phyloP scores from a whole-genome alignment of 2,113 vertebrate genomes.

The cat (Felis catus) region DNA sequence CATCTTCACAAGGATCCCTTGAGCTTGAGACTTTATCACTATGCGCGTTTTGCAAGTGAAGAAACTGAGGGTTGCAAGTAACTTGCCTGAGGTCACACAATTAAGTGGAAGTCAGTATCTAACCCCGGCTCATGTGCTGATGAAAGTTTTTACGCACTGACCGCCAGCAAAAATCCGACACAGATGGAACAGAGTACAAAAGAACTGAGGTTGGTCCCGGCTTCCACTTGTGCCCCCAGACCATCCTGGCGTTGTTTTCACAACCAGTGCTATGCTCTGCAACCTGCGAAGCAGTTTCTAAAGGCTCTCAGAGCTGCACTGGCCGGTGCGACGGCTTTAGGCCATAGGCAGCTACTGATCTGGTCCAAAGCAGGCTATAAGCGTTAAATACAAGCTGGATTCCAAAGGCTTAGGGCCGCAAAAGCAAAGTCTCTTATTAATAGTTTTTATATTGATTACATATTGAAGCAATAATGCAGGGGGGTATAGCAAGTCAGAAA shows the following conservation, averaged over 20 bases:
- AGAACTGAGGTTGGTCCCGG: background rate
- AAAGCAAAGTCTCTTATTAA: background rate
- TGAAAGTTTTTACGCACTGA: background rate
- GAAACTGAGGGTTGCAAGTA: background rate
- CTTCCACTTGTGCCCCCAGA: background rate
- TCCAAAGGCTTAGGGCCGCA: background rate
- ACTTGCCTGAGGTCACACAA: background rate
- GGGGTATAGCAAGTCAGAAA: background rate
- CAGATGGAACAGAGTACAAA: fast-evolving
- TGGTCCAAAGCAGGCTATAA: background rate
- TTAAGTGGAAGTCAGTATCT: background rate
- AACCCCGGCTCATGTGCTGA: background rate
- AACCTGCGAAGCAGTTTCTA: background rate
- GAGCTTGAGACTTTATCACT: background rate
- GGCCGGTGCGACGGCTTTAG: background rate
- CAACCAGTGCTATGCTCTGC: background rate
- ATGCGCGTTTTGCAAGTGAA: background rate
- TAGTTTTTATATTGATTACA: background rate
- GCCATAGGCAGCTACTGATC: background rate
- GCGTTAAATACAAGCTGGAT: background rate
- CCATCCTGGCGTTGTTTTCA: fast-evolving
- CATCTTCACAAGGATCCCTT: background rate
- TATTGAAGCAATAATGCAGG: background rate
- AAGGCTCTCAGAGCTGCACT: background rate
- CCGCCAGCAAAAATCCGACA: background rate